phyloP scores from a whole-genome alignment of 2,113 vertebrate genomes.

The Amblyornis subalaris region DNA sequence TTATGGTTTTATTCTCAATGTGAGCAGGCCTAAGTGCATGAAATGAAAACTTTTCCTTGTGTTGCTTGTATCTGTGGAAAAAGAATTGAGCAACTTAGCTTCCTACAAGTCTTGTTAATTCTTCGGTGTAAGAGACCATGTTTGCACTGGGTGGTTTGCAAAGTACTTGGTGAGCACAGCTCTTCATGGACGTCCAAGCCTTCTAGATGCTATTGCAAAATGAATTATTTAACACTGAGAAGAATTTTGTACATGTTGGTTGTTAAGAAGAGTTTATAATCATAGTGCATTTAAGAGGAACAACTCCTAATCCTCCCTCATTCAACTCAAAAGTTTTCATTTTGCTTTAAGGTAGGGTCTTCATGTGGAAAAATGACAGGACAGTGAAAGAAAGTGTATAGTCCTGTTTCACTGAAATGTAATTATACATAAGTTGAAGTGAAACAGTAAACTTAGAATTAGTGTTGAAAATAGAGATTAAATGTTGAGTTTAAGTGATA shows the following conservation, averaged over 20 bases:
- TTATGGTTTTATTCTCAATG: not conserved
- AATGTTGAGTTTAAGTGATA: not conserved
- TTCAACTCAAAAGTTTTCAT: not conserved
- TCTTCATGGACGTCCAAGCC: not conserved
- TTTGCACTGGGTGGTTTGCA: not conserved
- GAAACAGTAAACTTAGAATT: not conserved
- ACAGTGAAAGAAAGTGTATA: not conserved
- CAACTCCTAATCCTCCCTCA: not conserved
- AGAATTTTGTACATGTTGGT: not conserved
- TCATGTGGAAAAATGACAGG: not conserved
- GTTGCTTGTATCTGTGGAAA: not conserved
- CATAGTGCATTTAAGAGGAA: not conserved
- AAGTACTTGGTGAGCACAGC: not conserved
- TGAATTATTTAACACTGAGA: not conserved
- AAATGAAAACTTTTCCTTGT: not conserved
- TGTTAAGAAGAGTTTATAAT: not conserved
- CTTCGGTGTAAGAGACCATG: not conserved
- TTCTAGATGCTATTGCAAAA: not conserved
- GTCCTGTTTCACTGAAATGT: not conserved
- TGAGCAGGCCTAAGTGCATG: not conserved
- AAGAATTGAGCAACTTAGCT: not conserved
- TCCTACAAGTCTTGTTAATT: not conserved
- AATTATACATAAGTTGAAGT: not conserved
- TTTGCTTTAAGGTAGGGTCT: not conserved
- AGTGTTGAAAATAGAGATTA: not conserved